Percentiles rank a stretch among this genome's conserved stretches.
These are phyloP conservation scores for Drosophila mayri DNA, from an alignment of 1,140 invertebrate genomes.

Conservation along the genomic window DNA sequence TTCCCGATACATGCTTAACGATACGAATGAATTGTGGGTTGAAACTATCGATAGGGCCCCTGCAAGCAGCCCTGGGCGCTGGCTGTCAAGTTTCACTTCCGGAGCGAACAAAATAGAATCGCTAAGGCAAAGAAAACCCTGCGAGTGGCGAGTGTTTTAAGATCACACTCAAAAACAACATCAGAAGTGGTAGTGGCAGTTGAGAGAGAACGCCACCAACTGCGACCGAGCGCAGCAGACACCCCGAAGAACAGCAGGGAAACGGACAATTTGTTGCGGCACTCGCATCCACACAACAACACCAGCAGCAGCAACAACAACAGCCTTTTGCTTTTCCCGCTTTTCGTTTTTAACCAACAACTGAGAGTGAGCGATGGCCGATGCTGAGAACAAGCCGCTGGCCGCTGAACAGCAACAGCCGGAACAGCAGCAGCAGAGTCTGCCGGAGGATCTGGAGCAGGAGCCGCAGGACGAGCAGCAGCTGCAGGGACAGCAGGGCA, in stretches of 20 bases:
- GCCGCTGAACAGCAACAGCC: constrained; percentile 71
- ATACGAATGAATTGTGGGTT: neutral
- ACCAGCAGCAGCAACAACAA: constrained; percentile 28
- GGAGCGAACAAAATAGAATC: constrained; percentile 80
- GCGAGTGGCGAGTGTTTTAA: constrained; percentile 84
- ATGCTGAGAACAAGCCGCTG: constrained; percentile 82
- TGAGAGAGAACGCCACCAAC: constrained; percentile 79
- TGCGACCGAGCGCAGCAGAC: constrained; percentile 48
- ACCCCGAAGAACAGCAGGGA: constrained; percentile 46
- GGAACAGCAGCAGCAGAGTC: constrained; percentile 55
- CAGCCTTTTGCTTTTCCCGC: constrained; percentile 37
- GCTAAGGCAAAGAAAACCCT: constrained; percentile 77
- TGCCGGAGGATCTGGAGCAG: constrained; percentile 58
- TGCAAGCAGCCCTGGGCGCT: constrained; percentile 45
- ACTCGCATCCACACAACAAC: constrained; percentile 35
- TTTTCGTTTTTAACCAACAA: constrained; percentile 46
- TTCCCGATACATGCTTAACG: constrained; percentile 17
- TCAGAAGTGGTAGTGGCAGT: constrained; percentile 81
- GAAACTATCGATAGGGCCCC: constrained; percentile 24
- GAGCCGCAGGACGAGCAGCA: constrained; percentile 64
- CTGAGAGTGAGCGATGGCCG: constrained; percentile 74
- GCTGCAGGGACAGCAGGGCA: constrained; percentile 68
- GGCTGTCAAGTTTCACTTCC: constrained; percentile 81
- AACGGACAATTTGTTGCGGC: constrained; percentile 62
- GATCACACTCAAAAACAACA: constrained; percentile 84